Percentiles rank a stretch among this genome's conserved stretches.
These are phyloP conservation scores for Cyclopterus lumpus DNA, from an alignment of 2,797 vertebrate genomes.

Conservation along the genomic window DNA sequence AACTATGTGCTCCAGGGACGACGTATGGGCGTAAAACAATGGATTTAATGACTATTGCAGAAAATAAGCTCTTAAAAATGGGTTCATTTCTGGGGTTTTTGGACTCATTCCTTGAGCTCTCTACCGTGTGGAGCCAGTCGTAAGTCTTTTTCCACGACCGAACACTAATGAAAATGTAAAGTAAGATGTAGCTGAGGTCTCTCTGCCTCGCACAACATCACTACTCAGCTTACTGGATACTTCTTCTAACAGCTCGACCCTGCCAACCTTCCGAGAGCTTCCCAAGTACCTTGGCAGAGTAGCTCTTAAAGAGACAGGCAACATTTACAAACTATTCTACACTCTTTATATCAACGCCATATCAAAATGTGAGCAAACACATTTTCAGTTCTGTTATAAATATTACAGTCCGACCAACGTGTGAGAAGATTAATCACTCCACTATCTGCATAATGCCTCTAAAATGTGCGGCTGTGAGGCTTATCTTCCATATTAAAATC, in stretches of 20 bases:
- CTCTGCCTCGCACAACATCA: constrained; percentile 34
- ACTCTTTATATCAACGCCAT: background rate
- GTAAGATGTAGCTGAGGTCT: constrained; percentile 22
- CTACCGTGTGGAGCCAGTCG: background rate
- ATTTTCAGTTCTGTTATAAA: background rate
- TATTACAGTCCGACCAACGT: background rate
- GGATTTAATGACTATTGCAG: background rate
- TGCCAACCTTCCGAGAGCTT: constrained; percentile 45
- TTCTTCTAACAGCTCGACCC: constrained; percentile 42
- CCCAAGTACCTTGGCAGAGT: constrained; percentile 47
- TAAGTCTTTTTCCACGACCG: constrained; percentile 16
- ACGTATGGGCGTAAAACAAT: background rate
- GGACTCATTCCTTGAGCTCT: background rate
- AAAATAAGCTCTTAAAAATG: background rate
- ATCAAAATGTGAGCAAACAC: background rate
- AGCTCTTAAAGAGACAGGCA: constrained; percentile 56
- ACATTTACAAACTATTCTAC: background rate
- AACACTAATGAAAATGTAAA: background rate
- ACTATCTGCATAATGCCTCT: background rate
- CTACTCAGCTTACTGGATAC: constrained; percentile 42
- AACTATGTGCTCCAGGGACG: background rate
- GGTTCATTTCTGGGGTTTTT: too few species aligned
- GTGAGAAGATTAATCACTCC: background rate
- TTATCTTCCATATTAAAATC: background rate
- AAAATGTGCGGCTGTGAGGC: background rate